Conservation (phyloP, 2,113 vertebrate species). For the Melanerpes formicivorus region DNA sequence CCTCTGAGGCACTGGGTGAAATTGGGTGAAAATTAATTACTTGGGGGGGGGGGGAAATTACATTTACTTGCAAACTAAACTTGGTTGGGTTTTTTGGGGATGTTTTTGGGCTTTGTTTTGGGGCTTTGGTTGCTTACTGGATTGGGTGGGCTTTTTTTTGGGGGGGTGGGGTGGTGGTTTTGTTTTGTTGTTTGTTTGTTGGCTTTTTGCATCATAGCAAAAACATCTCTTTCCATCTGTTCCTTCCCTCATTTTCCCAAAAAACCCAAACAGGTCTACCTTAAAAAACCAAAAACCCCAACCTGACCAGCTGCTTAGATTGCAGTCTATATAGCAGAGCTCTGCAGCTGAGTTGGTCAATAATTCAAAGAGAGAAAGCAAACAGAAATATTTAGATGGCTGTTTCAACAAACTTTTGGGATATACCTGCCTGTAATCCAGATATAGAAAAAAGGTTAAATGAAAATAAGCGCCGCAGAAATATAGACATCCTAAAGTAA, state of each 20-base stretch:
- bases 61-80: background rate
- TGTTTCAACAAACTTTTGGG: background rate
- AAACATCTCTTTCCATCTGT: background rate
- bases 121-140: too few relatives aligned
- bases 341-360: background rate
- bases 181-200: background rate
- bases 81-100: too few relatives aligned
- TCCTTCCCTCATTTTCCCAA: background rate
- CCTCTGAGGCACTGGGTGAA: background rate
- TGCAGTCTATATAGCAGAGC: background rate
- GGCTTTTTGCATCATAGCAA: background rate
- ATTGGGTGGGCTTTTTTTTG: background rate
- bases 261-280: background rate
- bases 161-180: too few relatives aligned
- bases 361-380: background rate
- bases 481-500: background rate
- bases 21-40: background rate
- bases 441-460: background rate
- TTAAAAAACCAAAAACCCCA: background rate
- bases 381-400: background rate
- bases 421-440: background rate
- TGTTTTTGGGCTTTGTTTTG: too few relatives aligned
- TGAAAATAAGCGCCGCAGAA: background rate
- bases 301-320: background rate
- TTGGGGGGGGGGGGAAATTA: too few relatives aligned